Evolutionary conservation across 2,888 invertebrate genomes (phyloP), one percentile per base, ranked within the genome.

Genomic region (Leucoma salicis): DNA sequence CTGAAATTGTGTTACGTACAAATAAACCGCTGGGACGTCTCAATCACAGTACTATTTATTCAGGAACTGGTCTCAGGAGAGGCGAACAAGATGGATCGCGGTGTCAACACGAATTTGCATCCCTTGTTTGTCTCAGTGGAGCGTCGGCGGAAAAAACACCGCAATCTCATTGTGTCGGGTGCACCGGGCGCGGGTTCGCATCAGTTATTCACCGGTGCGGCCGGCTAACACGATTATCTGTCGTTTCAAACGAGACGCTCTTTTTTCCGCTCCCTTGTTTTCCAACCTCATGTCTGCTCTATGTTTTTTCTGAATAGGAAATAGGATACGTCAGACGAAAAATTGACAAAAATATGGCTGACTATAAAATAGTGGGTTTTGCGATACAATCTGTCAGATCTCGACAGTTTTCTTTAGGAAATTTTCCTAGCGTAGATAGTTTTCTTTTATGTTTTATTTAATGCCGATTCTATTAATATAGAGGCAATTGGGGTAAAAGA

Each of bases 101-200:
- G 85, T 84, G 88, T 88, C 89, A 88, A 89, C 89, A 88, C 81
- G 81, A 87, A 89, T 89, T 88, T 89, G 89, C 89, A 89, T 89
- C 84, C 82, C 80, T 85, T 89, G 88, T 89, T 88, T 88, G 84
- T 89, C 85, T 85, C 85, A 71, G 63, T 67, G 70, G 73, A 77
- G 78, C 77, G 74, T 75, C 74, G 74, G 76, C 67, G 78, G 83
- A 82, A 86, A 84, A 86, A 87, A 87, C 84, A 85, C 74, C 82
- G 82, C 88, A 85, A 88, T 89, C 87, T 83, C 86, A 83, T 85
- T 82, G 81, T 71, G 78, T 76, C 67, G 73, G 79, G 80, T 83
- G 85, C 85, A 82, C 74, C 80, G 77, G 71, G 67, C 57, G 67
- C 78, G 77, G 69, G 67, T 54, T 65, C 77, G 70, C 88, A 85